These are phyloP conservation scores for Notolabrus celidotus DNA, from an alignment of 2,797 vertebrate species.

Conservation along the genomic window DNA sequence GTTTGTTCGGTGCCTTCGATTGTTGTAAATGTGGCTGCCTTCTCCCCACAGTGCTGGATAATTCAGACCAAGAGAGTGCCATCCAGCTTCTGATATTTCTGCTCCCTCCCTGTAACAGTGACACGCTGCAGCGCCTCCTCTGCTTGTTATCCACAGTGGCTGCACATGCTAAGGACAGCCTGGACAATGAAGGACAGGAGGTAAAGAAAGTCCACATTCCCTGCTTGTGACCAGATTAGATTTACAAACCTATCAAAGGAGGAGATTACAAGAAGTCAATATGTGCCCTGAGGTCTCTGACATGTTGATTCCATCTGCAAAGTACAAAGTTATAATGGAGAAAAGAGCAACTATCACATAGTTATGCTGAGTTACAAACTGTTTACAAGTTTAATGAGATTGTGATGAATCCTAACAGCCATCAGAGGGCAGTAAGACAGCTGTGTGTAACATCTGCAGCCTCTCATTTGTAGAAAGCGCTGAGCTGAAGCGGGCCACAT, in stretches of 20 bases:
- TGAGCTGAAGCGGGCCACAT: constrained; percentile 21
- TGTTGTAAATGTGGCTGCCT: neutral
- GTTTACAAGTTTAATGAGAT: constrained; percentile 30
- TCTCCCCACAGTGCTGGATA: constrained; percentile 87
- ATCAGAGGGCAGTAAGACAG: constrained; percentile 39
- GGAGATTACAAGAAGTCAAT: neutral
- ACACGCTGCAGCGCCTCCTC: constrained; percentile 94
- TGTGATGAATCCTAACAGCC: constrained; percentile 27
- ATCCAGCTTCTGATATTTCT: constrained; percentile 95
- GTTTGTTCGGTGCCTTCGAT: too few species aligned
- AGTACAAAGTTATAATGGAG: neutral
- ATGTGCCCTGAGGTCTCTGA: too few species aligned
- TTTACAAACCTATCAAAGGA: neutral
- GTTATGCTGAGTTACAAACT: neutral
- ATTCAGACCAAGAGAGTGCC: constrained; percentile 88
- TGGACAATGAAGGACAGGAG: constrained; percentile 89
- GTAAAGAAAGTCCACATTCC: constrained; percentile 68
- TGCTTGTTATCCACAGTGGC: constrained; percentile 94
- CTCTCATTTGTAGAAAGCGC: constrained; percentile 41
- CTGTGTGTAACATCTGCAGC: constrained; percentile 52
- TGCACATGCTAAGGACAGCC: constrained; percentile 88
- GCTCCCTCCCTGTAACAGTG: constrained; percentile 97
- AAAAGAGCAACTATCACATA: constrained; percentile 12
- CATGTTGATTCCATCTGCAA: neutral
- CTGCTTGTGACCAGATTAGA: neutral